phyloP scores from a whole-genome alignment of 2,888 invertebrate species.

The Leptinotarsa juncta region DNA sequence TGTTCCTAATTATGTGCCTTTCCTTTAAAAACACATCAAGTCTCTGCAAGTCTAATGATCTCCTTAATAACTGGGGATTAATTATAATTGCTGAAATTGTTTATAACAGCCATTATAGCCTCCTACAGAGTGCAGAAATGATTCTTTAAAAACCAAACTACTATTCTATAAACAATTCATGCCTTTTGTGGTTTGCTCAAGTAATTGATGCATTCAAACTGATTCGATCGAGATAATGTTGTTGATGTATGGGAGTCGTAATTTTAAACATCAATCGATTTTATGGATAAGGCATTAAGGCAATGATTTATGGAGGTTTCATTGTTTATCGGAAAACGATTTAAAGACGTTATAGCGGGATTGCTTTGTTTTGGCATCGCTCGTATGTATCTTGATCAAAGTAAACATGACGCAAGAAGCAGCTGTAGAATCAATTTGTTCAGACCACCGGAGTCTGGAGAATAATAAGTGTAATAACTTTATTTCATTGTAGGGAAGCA shows the following conservation, averaged over 20 bases:
- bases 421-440: background rate
- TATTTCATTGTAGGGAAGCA: no score
- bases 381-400: constrained; percentile 2
- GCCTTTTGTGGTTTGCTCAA: background rate
- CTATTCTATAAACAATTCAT: background rate
- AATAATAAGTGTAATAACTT: background rate
- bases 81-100: constrained; percentile 1
- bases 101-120: background rate
- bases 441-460: background rate
- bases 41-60: background rate
- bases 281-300: constrained; percentile 9
- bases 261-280: constrained; percentile 14
- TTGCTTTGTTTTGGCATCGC: constrained; percentile 14
- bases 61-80: background rate
- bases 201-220: constrained; percentile 11
- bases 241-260: constrained; percentile 10
- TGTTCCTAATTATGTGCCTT: background rate
- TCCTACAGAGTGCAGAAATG: constrained; percentile 4
- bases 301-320: constrained; percentile 9
- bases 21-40: background rate
- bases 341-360: background rate
- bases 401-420: constrained; percentile 4
- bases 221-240: constrained; percentile 5
- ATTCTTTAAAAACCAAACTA: constrained; percentile 4
- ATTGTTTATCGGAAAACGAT: constrained; percentile 12